Base-by-base conservation (phyloP, 2,888 invertebrate genomes). In the Catocala nupta region DNA sequence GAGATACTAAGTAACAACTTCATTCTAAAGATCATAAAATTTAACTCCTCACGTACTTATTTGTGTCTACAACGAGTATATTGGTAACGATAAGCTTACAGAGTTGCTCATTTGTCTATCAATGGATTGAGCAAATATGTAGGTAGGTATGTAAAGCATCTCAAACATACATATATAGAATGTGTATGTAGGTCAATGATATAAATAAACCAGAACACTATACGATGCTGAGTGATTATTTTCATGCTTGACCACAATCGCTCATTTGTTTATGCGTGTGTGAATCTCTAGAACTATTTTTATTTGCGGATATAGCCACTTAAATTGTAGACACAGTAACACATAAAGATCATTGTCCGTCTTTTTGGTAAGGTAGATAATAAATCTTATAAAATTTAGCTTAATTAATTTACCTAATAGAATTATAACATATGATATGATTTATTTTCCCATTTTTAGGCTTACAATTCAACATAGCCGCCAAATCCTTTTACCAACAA, bases 121-220 rank as follows among this genome's bases (percentile, higher is more conserved):
- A 54, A 45, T 59, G 54, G 33, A 59, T 16, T 51, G 45, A 47
- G 34, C n/a, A 42, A 42, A 49, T 45, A 45, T 45, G 45, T 48
- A 48, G 36, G 13, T 48, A 45, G n/a, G 45, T 48, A 48, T 12
- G 13, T 48, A 55, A 48, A 5, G 25, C 36, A 5, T 47, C 16
- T 13, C 50, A 8, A 7, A 39, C 42, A n/a, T 36, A 55, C 34
- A 5, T 60, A 53, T 42, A 54, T 52, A 55, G 55, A 64, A 47
- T 50, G 13, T 34, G 52, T 9, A 59, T 53, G 50, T 63, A 65
- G 70, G 75, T 65, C 72, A 75, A 58, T 54, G 63, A 55, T 75
- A 72, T 68, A 66, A 75, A 75, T 68, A 70, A 64, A 66, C 49
- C 43, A 47, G 54, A 64, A 68, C 59, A 61, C 50, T 57, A 51